These are phyloP conservation scores for Zaprionus tsacasi DNA, from an alignment of 1,140 invertebrate genomes.

Conservation along the genomic window DNA sequence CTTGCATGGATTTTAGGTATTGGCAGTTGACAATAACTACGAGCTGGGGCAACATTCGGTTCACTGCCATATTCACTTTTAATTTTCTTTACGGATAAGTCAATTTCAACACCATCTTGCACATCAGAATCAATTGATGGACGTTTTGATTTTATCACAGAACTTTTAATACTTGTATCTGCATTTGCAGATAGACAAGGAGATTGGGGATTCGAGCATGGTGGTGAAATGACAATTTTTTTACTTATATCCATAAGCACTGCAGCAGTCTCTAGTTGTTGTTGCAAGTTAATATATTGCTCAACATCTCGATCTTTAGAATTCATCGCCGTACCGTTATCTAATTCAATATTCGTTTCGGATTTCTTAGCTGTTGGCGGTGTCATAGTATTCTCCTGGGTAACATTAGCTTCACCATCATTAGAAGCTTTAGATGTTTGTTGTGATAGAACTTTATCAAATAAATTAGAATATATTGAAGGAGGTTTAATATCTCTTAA, in stretches of 20 bases:
- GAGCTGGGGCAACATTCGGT: conserved; percentile 45
- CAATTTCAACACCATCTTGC: conserved; percentile 76
- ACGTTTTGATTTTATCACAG: conserved; percentile 84
- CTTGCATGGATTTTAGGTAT: conserved; percentile 60
- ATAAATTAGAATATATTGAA: conserved; percentile 54
- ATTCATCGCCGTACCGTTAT: conserved; percentile 23
- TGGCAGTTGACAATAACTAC: conserved; percentile 57
- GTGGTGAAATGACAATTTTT: conserved; percentile 83
- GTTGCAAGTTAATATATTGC: conserved; percentile 72
- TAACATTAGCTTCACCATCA: conserved; percentile 39
- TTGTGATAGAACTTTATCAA: conserved; percentile 42
- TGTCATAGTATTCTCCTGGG: conserved; percentile 33
- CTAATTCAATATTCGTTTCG: conserved; percentile 27
- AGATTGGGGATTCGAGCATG: conserved; percentile 83
- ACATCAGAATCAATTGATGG: conserved; percentile 67
- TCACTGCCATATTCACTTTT: conserved; percentile 62
- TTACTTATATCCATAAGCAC: conserved; percentile 84
- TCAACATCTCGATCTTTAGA: conserved; percentile 60
- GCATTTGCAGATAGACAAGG: conserved; percentile 67
- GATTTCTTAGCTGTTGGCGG: conserved; percentile 22
- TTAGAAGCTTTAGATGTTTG: conserved; percentile 28
- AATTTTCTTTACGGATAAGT: conserved; percentile 78
- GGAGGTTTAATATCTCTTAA: conserved; percentile 39
- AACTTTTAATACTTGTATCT: conserved; percentile 83
- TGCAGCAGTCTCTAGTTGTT: conserved; percentile 82